These are phyloP conservation scores for Cynopterus brachyotis DNA, from an alignment of 2,113 vertebrate genomes.

Conservation along the genomic window DNA sequence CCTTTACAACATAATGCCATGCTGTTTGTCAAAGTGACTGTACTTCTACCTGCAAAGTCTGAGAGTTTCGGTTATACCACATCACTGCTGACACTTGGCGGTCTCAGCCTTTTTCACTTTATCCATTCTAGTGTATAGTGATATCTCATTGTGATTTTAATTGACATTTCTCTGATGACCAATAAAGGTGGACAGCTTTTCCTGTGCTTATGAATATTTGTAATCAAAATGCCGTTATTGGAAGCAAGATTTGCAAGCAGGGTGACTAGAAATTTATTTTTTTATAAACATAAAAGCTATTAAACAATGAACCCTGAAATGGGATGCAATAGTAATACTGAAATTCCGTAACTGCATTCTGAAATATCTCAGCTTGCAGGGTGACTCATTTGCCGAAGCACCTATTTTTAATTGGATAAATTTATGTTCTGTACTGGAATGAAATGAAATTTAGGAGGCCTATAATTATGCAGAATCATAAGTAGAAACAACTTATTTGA, in stretches of 20 bases:
- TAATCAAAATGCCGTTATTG: constrained; percentile 2
- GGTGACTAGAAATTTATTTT: constrained; percentile 15
- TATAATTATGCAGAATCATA: constrained; percentile 61
- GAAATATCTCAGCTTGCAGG: constrained; percentile 33
- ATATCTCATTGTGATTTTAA: neutral
- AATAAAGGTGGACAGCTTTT: neutral
- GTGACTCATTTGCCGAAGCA: constrained; percentile 53
- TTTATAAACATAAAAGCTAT: constrained; percentile 5
- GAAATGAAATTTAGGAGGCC: constrained; percentile 54
- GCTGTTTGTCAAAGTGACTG: neutral
- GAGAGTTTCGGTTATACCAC: neutral
- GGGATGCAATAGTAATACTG: constrained; percentile 43
- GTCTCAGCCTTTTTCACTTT: neutral
- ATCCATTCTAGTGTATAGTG: neutral
- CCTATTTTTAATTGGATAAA: constrained; percentile 67
- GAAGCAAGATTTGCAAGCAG: constrained; percentile 21
- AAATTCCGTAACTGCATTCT: constrained; percentile 55
- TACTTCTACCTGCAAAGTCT: neutral
- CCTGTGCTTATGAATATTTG: neutral
- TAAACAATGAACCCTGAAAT: constrained; percentile 11
- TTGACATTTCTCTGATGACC: neutral
- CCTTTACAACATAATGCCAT: neutral
- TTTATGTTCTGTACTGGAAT: constrained; percentile 52
- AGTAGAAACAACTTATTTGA: constrained; percentile 58
- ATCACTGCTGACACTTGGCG: neutral